Conservation (phyloP, 2,888 invertebrate genomes). For the Sesia bembeciformis region DNA sequence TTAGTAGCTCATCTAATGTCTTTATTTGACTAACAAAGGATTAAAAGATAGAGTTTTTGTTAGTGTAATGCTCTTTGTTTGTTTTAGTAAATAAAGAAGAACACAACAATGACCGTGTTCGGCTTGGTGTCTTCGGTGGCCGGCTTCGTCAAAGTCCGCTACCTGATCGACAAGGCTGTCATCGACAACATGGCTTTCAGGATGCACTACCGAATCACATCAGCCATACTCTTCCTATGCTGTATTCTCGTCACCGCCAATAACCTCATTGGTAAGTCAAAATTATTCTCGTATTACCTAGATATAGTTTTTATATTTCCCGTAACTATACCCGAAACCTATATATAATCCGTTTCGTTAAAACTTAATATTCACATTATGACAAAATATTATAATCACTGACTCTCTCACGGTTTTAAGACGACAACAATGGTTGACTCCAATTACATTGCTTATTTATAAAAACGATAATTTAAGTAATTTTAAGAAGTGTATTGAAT, state of each 20-base stretch:
- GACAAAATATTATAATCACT: too few relatives aligned
- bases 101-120: conserved; percentile 81
- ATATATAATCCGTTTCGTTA: too few relatives aligned
- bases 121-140: conserved; percentile 91
- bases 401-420: too few relatives aligned
- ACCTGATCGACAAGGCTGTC: conserved; percentile 89
- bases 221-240: conserved; percentile 88
- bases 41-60: not conserved
- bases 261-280: conserved; percentile 87
- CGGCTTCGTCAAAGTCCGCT: conserved; percentile 92
- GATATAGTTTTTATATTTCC: too few relatives aligned
- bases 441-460: too few relatives aligned
- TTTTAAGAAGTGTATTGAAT: too few relatives aligned
- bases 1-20: conserved; percentile 16
- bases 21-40: not conserved
- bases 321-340: too few relatives aligned
- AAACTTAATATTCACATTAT: too few relatives aligned
- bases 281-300: not conserved
- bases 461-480: too few relatives aligned
- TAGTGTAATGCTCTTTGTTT: conserved; percentile 12
- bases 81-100: conserved; percentile 40
- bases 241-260: conserved; percentile 93
- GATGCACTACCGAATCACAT: conserved; percentile 90
- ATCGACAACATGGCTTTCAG: conserved; percentile 94
- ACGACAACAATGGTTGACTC: too few relatives aligned